These are phyloP conservation scores for Pleuronectes platessa DNA, from an alignment of 2,113 vertebrate species.

Conservation along the genomic window DNA sequence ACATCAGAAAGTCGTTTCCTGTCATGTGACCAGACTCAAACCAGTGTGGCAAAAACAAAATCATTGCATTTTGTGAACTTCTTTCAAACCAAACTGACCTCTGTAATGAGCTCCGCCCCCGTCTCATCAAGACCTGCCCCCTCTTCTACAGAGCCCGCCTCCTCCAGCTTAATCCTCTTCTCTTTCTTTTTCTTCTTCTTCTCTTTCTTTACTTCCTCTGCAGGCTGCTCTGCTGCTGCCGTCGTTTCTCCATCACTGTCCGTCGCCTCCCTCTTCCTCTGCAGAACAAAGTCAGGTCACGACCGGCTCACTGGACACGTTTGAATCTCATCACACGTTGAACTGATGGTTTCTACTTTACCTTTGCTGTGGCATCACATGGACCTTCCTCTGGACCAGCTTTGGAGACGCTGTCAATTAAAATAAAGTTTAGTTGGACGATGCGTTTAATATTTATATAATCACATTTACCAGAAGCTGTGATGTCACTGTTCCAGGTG, in stretches of 20 bases:
- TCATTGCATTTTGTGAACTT: too few species aligned
- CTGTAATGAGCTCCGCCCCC: neutral
- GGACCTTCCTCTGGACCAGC: accelerated
- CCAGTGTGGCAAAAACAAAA: too few species aligned
- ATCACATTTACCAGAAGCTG: neutral
- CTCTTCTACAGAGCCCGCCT: neutral
- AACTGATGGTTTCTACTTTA: conserved; percentile 10
- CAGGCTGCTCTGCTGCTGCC: accelerated
- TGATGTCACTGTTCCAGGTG: conserved; percentile 35
- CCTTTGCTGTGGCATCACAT: conserved; percentile 39
- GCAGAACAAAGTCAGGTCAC: conserved; percentile 15
- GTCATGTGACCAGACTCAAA: too few species aligned
- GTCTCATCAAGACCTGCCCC: neutral
- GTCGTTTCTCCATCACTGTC: conserved; percentile 39
- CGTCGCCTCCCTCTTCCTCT: conserved; percentile 66
- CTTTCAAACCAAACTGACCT: neutral
- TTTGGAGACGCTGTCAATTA: conserved; percentile 22
- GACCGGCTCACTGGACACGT: neutral
- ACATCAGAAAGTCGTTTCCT: too few species aligned
- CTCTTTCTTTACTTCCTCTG: conserved; percentile 44
- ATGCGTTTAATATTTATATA: neutral
- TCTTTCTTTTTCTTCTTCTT: conserved; percentile 76
- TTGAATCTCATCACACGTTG: neutral
- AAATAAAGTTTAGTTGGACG: neutral
- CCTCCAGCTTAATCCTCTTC: conserved; percentile 36